phyloP scores from a whole-genome alignment of 2,113 vertebrate genomes.

The Ammodytes dubius region DNA sequence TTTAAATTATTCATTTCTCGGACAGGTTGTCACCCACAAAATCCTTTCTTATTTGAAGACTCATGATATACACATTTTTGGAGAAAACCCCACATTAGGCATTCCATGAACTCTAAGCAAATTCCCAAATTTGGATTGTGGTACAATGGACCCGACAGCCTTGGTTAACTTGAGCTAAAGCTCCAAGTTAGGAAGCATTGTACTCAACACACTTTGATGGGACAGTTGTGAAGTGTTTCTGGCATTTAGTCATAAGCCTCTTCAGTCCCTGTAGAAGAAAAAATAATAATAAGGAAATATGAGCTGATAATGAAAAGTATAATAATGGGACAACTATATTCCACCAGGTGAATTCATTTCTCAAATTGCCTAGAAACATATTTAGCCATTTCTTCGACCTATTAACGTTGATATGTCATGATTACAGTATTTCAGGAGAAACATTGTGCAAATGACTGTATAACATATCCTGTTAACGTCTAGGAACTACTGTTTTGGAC shows the following conservation, averaged over 20 bases:
- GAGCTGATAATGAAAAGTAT: constrained; percentile 2
- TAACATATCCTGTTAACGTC: neutral
- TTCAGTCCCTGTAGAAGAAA: constrained; percentile 90
- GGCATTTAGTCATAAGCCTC: constrained; percentile 98
- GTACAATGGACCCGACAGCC: neutral
- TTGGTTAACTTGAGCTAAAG: neutral
- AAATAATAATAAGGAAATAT: neutral
- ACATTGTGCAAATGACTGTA: neutral
- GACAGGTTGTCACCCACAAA: neutral
- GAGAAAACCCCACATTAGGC: neutral
- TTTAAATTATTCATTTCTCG: neutral
- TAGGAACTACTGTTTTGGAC: neutral
- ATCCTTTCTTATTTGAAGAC: neutral
- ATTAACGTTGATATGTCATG: neutral
- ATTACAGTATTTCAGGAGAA: neutral
- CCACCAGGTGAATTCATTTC: neutral
- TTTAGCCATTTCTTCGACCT: neutral
- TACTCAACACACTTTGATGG: constrained; percentile 99
- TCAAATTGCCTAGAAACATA: neutral
- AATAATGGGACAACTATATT: neutral
- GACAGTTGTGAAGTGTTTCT: constrained; percentile 97
- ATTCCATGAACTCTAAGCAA: neutral
- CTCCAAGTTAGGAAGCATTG: constrained; percentile 89
- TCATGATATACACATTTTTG: neutral
- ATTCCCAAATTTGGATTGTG: neutral